Evolutionary conservation across 2,113 vertebrate genomes (phyloP).

Genomic region (Catharus fuscescens): DNA sequence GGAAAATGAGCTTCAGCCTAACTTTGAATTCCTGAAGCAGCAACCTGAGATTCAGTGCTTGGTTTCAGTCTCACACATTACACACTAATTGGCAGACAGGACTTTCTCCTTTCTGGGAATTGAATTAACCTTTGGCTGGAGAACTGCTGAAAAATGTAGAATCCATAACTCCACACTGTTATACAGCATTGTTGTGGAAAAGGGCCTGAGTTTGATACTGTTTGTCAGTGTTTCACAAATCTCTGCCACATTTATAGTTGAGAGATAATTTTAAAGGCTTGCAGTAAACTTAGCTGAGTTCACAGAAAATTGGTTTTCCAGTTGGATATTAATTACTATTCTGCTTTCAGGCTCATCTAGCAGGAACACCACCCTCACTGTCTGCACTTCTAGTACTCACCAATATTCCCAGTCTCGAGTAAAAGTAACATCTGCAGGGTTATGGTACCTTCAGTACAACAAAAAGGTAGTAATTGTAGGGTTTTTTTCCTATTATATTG

Average conservation of each 20-base stretch:
- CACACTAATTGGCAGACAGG: background rate
- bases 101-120: background rate
- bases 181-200: background rate
- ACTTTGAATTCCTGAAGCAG: background rate
- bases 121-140: constrained; percentile 17
- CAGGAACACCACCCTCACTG: background rate
- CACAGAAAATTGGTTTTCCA: background rate
- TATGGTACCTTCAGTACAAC: background rate
- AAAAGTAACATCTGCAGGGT: background rate
- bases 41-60: background rate
- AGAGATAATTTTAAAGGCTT: background rate
- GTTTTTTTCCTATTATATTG: background rate
- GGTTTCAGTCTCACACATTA: background rate
- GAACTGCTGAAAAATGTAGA: background rate
- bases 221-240: background rate
- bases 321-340: background rate
- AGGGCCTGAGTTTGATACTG: background rate
- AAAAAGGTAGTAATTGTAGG: background rate
- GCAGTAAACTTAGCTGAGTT: background rate
- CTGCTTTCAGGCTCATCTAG: background rate
- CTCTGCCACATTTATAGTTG: background rate
- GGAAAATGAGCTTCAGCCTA: background rate
- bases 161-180: background rate
- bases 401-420: background rate
- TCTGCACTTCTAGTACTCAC: background rate